Percentiles rank a stretch among this genome's conserved stretches.
Evolutionary conservation across 2,797 vertebrate genomes (phyloP).

Genomic region (Xiphorhynchus erythropygius): DNA sequence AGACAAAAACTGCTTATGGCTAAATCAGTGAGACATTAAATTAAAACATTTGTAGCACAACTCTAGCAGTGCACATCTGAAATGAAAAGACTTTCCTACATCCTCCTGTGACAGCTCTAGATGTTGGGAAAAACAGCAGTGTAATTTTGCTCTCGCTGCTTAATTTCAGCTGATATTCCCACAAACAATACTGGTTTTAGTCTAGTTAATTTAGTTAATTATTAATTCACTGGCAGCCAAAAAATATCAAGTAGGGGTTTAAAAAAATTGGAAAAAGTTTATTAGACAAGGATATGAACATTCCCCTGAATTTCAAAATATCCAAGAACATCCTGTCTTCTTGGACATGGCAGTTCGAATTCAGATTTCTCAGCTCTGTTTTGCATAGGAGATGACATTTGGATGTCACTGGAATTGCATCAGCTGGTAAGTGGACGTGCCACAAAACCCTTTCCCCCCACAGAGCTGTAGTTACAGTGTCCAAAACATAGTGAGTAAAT

Average conservation of each 20-base stretch:
- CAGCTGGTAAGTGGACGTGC: slow-evolving; percentile 1
- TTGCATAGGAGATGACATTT: slow-evolving; percentile 1
- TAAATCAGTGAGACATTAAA: neutral
- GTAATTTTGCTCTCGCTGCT: neutral
- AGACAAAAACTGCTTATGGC: neutral
- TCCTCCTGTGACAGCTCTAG: neutral
- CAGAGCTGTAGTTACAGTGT: slow-evolving; percentile 51
- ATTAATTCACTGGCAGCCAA: neutral
- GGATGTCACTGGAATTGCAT: slow-evolving; percentile 33
- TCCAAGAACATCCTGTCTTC: slow-evolving; percentile 22
- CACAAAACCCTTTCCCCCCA: neutral
- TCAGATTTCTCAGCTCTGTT: slow-evolving; percentile 7
- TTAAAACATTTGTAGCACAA: neutral
- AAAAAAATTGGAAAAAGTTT: neutral
- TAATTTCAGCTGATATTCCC: neutral
- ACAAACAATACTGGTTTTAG: neutral
- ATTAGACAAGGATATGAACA: slow-evolving; percentile 3
- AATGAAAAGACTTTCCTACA: neutral
- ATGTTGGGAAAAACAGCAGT: neutral
- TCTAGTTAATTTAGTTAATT: neutral
- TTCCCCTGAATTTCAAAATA: neutral
- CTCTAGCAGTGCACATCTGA: neutral
- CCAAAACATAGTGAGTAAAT: slow-evolving; percentile 38
- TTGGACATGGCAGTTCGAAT: neutral
- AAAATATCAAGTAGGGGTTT: neutral